Conservation (phyloP, 64 coral and sea anemone genomes). For the Pocillopora verrucosa region DNA sequence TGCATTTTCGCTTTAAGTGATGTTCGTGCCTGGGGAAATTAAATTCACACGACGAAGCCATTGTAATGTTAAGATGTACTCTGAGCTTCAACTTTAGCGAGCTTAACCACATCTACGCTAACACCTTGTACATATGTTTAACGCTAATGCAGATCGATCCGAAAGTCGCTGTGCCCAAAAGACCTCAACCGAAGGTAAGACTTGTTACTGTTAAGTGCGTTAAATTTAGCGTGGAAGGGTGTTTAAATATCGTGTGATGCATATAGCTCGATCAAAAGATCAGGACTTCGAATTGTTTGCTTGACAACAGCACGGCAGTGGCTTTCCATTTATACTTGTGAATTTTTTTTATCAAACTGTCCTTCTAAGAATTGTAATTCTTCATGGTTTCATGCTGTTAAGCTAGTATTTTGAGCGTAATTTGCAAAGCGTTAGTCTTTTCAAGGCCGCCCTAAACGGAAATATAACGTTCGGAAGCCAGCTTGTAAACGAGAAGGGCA, state of each 20-base stretch:
- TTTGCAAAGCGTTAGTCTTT: slow-evolving; percentile 32
- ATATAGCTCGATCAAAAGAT: slow-evolving; percentile 39
- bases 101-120: slow-evolving; percentile 4
- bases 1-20: slow-evolving; percentile 10
- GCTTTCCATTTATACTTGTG: slow-evolving; percentile 4
- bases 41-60: slow-evolving; percentile 39
- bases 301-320: slow-evolving; percentile 9
- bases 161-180: slow-evolving; percentile 66
- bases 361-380: not conserved
- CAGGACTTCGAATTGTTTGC: slow-evolving; percentile 31
- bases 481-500: not conserved
- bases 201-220: slow-evolving; percentile 9
- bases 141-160: slow-evolving; percentile 58
- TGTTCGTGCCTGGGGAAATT: slow-evolving; percentile 37
- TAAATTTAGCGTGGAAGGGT: slow-evolving; percentile 45
- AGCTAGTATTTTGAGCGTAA: slow-evolving; percentile 18
- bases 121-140: slow-evolving; percentile 27
- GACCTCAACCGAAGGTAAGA: slow-evolving; percentile 72
- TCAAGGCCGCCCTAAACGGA: slow-evolving; percentile 21
- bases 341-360: not conserved
- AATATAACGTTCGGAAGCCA: not conserved
- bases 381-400: slow-evolving; percentile 30
- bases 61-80: slow-evolving; percentile 36
- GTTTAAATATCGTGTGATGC: slow-evolving; percentile 36
- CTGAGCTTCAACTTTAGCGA: not conserved